phyloP scores from a whole-genome alignment of 2,113 vertebrate genomes.

The Siniperca chuatsi region DNA sequence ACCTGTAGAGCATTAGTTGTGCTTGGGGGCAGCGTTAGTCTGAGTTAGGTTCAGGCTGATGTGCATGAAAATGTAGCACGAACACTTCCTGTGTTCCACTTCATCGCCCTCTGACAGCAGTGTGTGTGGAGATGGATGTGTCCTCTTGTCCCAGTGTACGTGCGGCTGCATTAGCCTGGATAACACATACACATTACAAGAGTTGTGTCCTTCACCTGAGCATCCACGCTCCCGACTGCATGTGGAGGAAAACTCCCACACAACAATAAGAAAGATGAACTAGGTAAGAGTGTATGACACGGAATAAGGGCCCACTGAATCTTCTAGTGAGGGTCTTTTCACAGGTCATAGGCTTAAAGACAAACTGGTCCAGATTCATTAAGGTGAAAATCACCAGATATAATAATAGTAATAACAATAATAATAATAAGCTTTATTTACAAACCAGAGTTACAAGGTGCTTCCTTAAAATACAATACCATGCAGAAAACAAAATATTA shows the following conservation, averaged over 20 bases:
- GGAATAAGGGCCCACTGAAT: not conserved
- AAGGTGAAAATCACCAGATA: not conserved
- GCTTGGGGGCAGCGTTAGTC: not conserved
- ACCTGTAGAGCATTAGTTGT: conserved; percentile 33
- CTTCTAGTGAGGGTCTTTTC: not conserved
- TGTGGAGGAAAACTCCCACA: conserved; percentile 31
- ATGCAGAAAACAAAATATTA: too few relatives aligned
- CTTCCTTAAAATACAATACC: too few relatives aligned
- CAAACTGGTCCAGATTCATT: not conserved
- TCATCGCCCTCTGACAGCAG: conserved; percentile 40
- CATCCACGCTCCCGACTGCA: not conserved
- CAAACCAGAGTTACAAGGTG: too few relatives aligned
- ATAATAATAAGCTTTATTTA: too few relatives aligned
- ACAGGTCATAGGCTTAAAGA: conserved; percentile 1
- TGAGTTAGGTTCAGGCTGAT: conserved; percentile 22
- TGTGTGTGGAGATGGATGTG: conserved; percentile 40
- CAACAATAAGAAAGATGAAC: conserved; percentile 21
- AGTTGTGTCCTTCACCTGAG: conserved; percentile 55
- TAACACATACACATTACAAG: not conserved
- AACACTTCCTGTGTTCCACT: conserved; percentile 41
- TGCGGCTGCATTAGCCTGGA: conserved; percentile 1
- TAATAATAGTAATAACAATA: too few relatives aligned
- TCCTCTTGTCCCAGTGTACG: conserved; percentile 28
- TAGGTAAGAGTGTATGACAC: conserved; percentile 12
- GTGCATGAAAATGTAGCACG: conserved; percentile 31